These are phyloP conservation scores for Propithecus deckenii DNA, from an alignment of 2,797 vertebrate species.

Conservation along the genomic window DNA sequence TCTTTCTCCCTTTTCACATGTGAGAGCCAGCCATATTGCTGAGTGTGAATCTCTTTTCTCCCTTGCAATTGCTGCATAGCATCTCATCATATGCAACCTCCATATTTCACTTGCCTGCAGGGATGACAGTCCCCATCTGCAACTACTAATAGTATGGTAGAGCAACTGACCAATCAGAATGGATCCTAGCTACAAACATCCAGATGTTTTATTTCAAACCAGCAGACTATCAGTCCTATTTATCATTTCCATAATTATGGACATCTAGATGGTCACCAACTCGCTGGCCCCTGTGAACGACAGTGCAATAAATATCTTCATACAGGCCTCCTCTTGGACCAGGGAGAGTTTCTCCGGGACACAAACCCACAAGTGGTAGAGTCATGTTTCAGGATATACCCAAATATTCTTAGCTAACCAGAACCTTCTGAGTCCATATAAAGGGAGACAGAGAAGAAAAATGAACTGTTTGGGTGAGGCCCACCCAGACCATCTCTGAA, in stretches of 20 bases:
- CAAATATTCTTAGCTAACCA: neutral
- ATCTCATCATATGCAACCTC: neutral
- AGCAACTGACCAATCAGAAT: neutral
- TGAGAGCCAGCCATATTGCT: accelerated
- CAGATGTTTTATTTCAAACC: neutral
- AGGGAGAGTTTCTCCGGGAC: neutral
- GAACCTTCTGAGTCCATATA: neutral
- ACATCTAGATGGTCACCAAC: neutral
- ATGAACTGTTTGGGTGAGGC: neutral
- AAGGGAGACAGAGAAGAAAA: neutral
- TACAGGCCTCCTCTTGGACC: neutral
- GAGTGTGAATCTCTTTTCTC: neutral
- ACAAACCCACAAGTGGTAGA: neutral
- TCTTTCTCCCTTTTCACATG: neutral
- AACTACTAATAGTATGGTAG: neutral
- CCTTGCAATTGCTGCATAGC: neutral
- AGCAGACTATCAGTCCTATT: neutral
- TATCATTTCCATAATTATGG: neutral
- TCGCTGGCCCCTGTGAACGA: neutral
- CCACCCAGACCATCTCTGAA: neutral
- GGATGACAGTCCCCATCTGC: neutral
- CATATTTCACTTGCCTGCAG: neutral
- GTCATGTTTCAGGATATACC: neutral
- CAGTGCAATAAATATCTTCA: neutral
- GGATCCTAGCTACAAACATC: neutral